These are phyloP conservation scores for Petroica traversi DNA, from an alignment of 2,113 vertebrate species.

Conservation along the genomic window DNA sequence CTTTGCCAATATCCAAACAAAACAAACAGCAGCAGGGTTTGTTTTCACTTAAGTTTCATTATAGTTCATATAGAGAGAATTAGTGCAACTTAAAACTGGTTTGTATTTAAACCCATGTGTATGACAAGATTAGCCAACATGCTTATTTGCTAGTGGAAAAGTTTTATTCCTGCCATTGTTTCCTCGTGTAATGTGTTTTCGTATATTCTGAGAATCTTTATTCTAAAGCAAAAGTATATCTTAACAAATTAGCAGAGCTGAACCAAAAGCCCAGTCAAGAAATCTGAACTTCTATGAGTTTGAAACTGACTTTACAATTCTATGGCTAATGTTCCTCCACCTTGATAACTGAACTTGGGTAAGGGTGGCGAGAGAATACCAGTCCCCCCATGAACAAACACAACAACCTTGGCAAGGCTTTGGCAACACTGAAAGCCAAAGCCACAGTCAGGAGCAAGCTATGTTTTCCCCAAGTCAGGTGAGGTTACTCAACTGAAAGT, in stretches of 20 bases:
- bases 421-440: neutral
- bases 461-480: neutral
- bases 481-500: neutral
- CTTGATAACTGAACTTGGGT: neutral
- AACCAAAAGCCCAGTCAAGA: neutral
- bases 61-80: slow-evolving; percentile 36
- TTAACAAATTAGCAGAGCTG: slow-evolving; percentile 33
- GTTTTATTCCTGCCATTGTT: slow-evolving; percentile 34
- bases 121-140: neutral
- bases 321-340: neutral
- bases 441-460: neutral
- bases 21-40: slow-evolving; percentile 63
- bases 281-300: neutral
- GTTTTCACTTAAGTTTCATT: slow-evolving; percentile 62
- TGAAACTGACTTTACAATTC: neutral
- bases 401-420: neutral
- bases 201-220: neutral
- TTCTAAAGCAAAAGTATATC: neutral
- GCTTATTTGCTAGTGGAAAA: slow-evolving; percentile 38
- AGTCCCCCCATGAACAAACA: neutral
- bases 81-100: slow-evolving; percentile 41
- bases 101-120: slow-evolving; percentile 40
- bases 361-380: neutral
- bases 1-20: slow-evolving; percentile 51
- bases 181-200: neutral